Base-by-base conservation (phyloP, 1,140 invertebrate species). In the Protaetia brevitarsis region DNA sequence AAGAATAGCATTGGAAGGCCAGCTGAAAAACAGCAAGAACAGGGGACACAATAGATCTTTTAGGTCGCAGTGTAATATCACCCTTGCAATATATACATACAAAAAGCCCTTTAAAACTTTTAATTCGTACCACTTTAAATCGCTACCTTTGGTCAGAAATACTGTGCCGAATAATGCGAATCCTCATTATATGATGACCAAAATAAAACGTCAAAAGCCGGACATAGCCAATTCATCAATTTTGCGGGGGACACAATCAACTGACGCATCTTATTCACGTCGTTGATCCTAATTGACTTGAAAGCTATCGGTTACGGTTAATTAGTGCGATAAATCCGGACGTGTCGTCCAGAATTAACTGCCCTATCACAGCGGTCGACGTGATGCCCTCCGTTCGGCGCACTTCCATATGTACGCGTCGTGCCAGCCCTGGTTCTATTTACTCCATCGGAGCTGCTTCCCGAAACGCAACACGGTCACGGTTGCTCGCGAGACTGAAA, bases 261-360 rank as follows among this genome's bases (percentile, higher is more conserved):
- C 41, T 13, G 3, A 19, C 41, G 23, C 23, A 45, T 45, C 41
- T 45, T 45, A 45, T 45, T 45, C 41, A 45, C 41, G 16, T 45
- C 41, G 41, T 2, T 13, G 13, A 45, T 45, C 41, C 41, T 45
- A 45, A 45, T 45, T 45, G 41, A 45, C 41, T 45, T 21, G 41
- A 45, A 45, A 45, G 13, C 41, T 21, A 45, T 45, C 41, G 41
- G 41, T 45, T 45, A 45, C 41, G 41, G 41, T 45, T 45, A 45
- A 45, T 45, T 45, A 45, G 3, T 13, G 41, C 41, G 41, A 45
- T 45, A 45, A 45, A 45, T 45, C 41, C 41, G 41, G 3, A 4
- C 41, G 16, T 13, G 41, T 45, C 41, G 23, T 21, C 41, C 41
- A 45, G 41, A 45, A 45, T 45, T 45, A 45, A 45, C 41, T 45